A percentile compares a stretch with the other conserved stretches of the same genome.
Conservation (phyloP, 2,888 invertebrate genomes). For the Thecocarcelia acutangulata region DNA sequence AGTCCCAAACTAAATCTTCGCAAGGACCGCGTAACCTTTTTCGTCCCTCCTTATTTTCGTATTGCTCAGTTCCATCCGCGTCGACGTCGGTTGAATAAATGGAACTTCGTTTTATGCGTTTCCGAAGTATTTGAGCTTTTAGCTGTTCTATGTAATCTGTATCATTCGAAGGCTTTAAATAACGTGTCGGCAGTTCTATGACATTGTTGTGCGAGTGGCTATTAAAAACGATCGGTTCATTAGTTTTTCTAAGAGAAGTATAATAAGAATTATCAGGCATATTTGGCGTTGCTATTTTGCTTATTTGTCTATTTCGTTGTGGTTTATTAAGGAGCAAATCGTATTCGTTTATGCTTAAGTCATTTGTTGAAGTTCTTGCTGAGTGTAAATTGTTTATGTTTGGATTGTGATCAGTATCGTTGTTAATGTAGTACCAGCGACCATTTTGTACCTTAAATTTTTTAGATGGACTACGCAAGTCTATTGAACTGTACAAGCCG, state of each 20-base stretch:
- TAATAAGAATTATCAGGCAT: slow-evolving; percentile 73
- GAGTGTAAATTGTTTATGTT: slow-evolving; percentile 74
- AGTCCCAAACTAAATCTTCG: slow-evolving; percentile 82
- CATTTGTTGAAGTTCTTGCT: slow-evolving; percentile 71
- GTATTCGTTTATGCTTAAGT: slow-evolving; percentile 66
- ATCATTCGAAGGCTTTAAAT: slow-evolving; percentile 58
- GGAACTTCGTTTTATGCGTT: slow-evolving; percentile 73
- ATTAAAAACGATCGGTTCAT: slow-evolving; percentile 53
- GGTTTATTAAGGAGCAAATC: slow-evolving; percentile 68
- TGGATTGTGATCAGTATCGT: slow-evolving; percentile 74
- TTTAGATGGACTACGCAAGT: slow-evolving; percentile 70
- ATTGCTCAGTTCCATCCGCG: slow-evolving; percentile 72
- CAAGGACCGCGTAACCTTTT: slow-evolving; percentile 84
- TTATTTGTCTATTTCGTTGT: slow-evolving; percentile 19
- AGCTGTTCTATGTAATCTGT: slow-evolving; percentile 75
- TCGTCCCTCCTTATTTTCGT: slow-evolving; percentile 72
- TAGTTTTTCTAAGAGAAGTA: slow-evolving; percentile 50
- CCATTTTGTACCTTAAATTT: slow-evolving; percentile 74
- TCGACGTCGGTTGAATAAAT: slow-evolving; percentile 67
- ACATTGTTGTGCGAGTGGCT: slow-evolving; percentile 65
- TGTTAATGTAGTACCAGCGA: slow-evolving; percentile 74
- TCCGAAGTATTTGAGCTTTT: slow-evolving; percentile 77
- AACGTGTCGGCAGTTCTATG: slow-evolving; percentile 42
- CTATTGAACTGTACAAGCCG: slow-evolving; percentile 68
- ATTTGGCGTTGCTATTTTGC: slow-evolving; percentile 73